Conservation (phyloP, 2,113 vertebrate genomes). For the Campylomormyrus numenius region DNA sequence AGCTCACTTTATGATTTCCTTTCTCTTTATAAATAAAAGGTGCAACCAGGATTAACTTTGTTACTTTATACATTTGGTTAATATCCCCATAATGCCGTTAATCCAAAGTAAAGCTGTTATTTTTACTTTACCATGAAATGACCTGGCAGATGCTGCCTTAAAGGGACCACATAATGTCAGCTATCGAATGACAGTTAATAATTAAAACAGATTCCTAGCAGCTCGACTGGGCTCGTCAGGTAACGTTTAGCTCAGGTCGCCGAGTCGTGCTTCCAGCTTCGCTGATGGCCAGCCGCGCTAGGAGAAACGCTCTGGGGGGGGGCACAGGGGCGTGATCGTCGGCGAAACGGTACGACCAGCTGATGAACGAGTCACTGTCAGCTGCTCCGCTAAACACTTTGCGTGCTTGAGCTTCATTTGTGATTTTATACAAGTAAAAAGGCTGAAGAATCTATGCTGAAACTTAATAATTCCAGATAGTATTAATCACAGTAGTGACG, state of each 20-base stretch:
- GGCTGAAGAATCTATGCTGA: background rate
- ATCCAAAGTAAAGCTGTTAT: background rate
- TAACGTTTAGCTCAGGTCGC: background rate
- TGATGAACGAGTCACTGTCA: background rate
- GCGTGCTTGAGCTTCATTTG: background rate
- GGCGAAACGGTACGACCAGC: background rate
- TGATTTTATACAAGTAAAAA: background rate
- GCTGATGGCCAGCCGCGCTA: background rate
- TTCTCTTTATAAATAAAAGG: slow-evolving; percentile 1
- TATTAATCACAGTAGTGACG: background rate
- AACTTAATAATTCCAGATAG: background rate
- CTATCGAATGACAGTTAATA: background rate
- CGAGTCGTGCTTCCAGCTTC: background rate
- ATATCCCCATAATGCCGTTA: background rate
- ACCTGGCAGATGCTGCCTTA: background rate
- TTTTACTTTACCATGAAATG: slow-evolving; percentile 9
- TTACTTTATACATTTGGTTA: background rate
- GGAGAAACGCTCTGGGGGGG: background rate
- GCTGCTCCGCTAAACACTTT: background rate
- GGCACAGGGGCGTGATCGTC: background rate
- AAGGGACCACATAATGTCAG: background rate
- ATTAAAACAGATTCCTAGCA: slow-evolving; percentile 3
- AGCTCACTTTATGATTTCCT: background rate
- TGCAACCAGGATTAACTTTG: background rate
- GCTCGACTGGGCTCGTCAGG: background rate